Conservation (phyloP, 1,140 invertebrate species). For the Triops cancriformis region DNA sequence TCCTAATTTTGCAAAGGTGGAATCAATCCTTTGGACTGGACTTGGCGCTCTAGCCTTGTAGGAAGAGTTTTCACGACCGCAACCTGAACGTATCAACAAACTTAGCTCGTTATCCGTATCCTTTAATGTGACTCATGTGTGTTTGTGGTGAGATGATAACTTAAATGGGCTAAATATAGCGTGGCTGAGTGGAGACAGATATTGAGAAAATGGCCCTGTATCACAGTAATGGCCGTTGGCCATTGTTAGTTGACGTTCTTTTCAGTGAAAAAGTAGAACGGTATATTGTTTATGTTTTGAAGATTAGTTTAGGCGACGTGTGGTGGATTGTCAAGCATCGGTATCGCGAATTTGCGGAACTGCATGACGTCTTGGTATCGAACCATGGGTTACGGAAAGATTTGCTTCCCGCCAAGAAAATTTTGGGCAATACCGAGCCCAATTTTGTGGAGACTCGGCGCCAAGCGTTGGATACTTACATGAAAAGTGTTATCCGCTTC, state of each 20-base stretch:
- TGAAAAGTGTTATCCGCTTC: slow-evolving; percentile 64
- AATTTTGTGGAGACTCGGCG: slow-evolving; percentile 76
- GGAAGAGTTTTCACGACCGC: neutral
- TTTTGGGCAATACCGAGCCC: slow-evolving; percentile 68
- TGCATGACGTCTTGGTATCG: slow-evolving; percentile 69
- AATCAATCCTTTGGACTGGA: neutral
- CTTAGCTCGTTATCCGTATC: neutral
- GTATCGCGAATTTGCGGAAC: slow-evolving; percentile 79
- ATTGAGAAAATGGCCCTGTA: neutral
- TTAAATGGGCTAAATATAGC: neutral
- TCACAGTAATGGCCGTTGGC: neutral
- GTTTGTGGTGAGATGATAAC: neutral
- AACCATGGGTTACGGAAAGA: slow-evolving; percentile 72
- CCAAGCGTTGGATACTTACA: slow-evolving; percentile 65
- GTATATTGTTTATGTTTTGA: slow-evolving; percentile 22
- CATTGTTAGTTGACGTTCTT: slow-evolving; percentile 13
- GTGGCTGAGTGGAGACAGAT: too few species aligned
- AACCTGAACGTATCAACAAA: neutral
- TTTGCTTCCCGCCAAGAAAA: slow-evolving; percentile 80
- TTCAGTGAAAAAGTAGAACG: slow-evolving; percentile 24
- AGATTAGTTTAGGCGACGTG: slow-evolving; percentile 50
- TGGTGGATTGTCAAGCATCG: slow-evolving; percentile 73
- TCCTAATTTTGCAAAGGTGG: neutral
- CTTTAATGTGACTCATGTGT: neutral
- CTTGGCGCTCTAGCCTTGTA: neutral